Conservation (phyloP, 2,113 vertebrate genomes). For the Archilochus colubris region DNA sequence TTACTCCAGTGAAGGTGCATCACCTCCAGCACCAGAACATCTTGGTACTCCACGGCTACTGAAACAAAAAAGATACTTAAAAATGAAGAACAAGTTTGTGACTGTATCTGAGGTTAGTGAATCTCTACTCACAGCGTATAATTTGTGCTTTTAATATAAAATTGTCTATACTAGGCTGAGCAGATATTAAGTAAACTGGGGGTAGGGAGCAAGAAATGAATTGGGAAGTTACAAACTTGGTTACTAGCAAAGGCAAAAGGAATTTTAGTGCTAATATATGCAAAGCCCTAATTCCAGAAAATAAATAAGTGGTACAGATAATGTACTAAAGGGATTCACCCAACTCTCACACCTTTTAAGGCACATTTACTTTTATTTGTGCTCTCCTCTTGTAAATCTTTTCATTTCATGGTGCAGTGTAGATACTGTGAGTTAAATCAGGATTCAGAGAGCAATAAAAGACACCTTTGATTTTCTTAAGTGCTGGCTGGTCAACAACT, state of each 20-base stretch:
- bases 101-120: background rate
- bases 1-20: background rate
- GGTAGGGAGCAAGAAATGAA: background rate
- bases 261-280: background rate
- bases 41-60: background rate
- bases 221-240: background rate
- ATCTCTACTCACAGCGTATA: background rate
- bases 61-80: background rate
- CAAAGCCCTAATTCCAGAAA: background rate
- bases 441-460: background rate
- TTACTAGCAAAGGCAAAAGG: background rate
- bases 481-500: background rate
- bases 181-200: background rate
- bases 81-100: background rate
- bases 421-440: background rate
- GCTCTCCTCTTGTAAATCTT: background rate
- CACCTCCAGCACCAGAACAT: background rate
- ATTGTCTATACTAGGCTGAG: background rate
- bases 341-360: background rate
- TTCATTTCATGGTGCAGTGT: background rate
- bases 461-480: background rate
- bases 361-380: background rate
- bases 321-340: background rate
- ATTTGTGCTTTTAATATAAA: background rate
- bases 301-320: background rate